Evolutionary conservation across 2,113 vertebrate species (phyloP), one percentile per base, ranked within the genome.

Genomic region (Mola mola): DNA sequence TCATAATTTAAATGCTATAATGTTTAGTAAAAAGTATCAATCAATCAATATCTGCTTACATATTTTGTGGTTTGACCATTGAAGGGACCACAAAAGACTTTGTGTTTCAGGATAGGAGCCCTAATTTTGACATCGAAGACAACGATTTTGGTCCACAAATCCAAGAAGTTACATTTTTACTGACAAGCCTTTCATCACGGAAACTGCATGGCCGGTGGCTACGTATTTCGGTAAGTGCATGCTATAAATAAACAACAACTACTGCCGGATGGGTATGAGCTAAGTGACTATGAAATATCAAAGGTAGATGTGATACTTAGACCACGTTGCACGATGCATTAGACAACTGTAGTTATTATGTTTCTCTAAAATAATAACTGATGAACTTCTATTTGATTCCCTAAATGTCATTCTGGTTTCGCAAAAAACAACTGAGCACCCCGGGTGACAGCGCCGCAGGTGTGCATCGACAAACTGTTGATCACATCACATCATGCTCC

Each of bases 401-500:
- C n/a, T n/a, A n/a, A n/a, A n/a, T n/a, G n/a, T n/a, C n/a, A n/a
- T 47, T 33, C 20, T 33, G 4, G 4, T 24, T 40, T 52, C 17
- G 10, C 20, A 7, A 19, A 29, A 20, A n/a, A 8, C 24, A 49
- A 4, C 24, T 16, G 13, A 5, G 37, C 12, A 41, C n/a, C 42
- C 10, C 42, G 28, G 28, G 15, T 28, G 26, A 53, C 19, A 25
- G 6, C 21, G 49, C 51, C 46, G 42, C 46, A 43, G 37, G 58
- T 51, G 34, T 62, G 38, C 28, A 20, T 11, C 2, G 38, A 57
- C 31, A 42, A 43, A 12, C 43, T 48, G 56, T 66, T 72, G 51
- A 75, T 59, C 17, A 0, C 31, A 4, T 8, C 24, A 2, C 12
- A 8, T 34, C 19, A 13, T 6, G 8, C 16, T 19, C 12, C 6